Conservation (phyloP, 2,113 vertebrate species). For the Chloropsis cyanopogon region DNA sequence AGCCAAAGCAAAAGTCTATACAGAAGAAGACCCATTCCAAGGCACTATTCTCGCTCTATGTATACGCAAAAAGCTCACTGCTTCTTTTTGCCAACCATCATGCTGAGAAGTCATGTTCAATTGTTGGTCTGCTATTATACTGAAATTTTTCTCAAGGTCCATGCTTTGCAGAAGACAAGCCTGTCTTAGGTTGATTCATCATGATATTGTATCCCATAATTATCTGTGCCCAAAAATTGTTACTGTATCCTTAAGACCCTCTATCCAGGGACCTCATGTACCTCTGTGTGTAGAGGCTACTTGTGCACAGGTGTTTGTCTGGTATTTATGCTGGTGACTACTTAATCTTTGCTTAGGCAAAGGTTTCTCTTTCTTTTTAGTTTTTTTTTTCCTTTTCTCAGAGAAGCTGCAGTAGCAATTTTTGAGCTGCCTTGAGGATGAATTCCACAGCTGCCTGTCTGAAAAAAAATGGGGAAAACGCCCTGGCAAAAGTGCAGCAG, state of each 20-base stretch:
- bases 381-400: rapidly evolving
- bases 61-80: background rate
- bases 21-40: background rate
- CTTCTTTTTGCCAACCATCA: background rate
- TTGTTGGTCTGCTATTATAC: background rate
- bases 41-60: background rate
- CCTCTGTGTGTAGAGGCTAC: background rate
- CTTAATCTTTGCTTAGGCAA: background rate
- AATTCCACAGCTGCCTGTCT: background rate
- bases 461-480: rapidly evolving
- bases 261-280: background rate
- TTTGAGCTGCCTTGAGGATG: background rate
- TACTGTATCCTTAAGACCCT: background rate
- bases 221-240: background rate
- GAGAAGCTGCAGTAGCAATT: background rate
- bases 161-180: background rate
- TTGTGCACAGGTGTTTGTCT: rapidly evolving
- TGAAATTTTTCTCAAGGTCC: background rate
- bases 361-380: background rate
- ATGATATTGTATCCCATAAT: background rate
- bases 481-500: background rate
- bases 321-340: background rate
- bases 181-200: background rate
- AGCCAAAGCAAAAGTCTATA: background rate
- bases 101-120: background rate